These are phyloP conservation scores for Lepisosteus oculatus DNA, from an alignment of 2,113 vertebrate genomes.

Conservation along the genomic window DNA sequence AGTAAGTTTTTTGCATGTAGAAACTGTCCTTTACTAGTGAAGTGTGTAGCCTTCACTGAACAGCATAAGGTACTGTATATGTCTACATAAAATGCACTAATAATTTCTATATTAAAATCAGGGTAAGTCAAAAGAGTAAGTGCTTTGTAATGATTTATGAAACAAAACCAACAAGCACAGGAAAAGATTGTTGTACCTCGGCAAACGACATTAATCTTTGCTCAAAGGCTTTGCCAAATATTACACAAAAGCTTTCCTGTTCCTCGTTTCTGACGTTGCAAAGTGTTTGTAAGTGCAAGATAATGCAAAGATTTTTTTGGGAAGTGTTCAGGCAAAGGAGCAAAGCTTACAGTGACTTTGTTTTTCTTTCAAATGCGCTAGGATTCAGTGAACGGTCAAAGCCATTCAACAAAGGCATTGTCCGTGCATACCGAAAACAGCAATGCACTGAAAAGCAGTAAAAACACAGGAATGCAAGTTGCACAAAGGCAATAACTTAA, in stretches of 20 bases:
- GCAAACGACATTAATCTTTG: slow-evolving; percentile 3
- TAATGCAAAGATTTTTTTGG: slow-evolving; percentile 5
- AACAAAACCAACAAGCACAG: slow-evolving; percentile 9
- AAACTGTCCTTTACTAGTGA: no score
- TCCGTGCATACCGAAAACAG: slow-evolving; percentile 51
- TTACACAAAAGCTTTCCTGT: slow-evolving; percentile 15
- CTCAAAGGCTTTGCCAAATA: slow-evolving; percentile 9
- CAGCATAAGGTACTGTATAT: no score
- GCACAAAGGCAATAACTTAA: slow-evolving; percentile 68
- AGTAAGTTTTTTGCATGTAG: no score
- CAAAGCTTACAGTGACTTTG: slow-evolving; percentile 5
- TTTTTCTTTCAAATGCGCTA: background rate
- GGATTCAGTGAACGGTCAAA: background rate
- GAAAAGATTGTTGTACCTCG: slow-evolving; percentile 3
- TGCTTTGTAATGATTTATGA: slow-evolving; percentile 9
- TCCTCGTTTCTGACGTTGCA: slow-evolving; percentile 15
- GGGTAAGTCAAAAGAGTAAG: background rate
- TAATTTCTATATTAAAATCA: background rate
- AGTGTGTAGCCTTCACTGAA: no score
- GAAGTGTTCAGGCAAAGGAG: background rate
- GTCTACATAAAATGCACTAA: no score
- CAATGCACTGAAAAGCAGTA: slow-evolving; percentile 49
- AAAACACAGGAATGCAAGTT: slow-evolving; percentile 59
- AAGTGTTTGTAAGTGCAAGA: background rate
- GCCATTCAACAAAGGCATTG: slow-evolving; percentile 29